Evolutionary conservation across 2,888 invertebrate species (phyloP).

Genomic region (Caenorhabditis wallacei): DNA sequence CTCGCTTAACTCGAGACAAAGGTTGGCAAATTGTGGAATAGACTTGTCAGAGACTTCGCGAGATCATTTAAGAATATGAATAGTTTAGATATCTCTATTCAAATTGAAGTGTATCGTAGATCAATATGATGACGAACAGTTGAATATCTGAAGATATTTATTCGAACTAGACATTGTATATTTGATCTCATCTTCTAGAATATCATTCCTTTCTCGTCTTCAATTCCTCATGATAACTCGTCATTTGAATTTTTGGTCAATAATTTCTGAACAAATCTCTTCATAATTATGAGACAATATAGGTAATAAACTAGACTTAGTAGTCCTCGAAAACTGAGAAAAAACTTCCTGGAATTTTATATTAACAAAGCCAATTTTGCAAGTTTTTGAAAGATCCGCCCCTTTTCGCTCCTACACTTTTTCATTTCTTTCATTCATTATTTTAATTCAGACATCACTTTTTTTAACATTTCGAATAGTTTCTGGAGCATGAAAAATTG

Average conservation of each 20-base stretch:
- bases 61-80: no score
- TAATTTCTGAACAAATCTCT: slow-evolving; percentile 17
- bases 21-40: no score
- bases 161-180: no score
- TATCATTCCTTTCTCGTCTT: background rate
- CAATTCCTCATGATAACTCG: background rate
- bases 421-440: background rate
- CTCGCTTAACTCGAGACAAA: no score
- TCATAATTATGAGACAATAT: slow-evolving; percentile 5
- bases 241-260: slow-evolving; percentile 15
- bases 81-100: no score
- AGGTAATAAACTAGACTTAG: background rate
- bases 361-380: slow-evolving; percentile 25
- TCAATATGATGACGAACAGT: no score
- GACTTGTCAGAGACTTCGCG: no score
- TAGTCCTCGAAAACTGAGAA: background rate
- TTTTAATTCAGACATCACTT: slow-evolving; percentile 33
- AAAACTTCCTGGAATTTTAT: slow-evolving; percentile 19
- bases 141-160: no score
- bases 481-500: slow-evolving; percentile 15
- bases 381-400: slow-evolving; percentile 2
- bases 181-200: no score
- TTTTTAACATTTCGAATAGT: slow-evolving; percentile 6
- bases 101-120: no score
- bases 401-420: slow-evolving; percentile 18